These are phyloP conservation scores for Gephyroberyx darwinii DNA, from an alignment of 2,797 vertebrate species.

Conservation along the genomic window DNA sequence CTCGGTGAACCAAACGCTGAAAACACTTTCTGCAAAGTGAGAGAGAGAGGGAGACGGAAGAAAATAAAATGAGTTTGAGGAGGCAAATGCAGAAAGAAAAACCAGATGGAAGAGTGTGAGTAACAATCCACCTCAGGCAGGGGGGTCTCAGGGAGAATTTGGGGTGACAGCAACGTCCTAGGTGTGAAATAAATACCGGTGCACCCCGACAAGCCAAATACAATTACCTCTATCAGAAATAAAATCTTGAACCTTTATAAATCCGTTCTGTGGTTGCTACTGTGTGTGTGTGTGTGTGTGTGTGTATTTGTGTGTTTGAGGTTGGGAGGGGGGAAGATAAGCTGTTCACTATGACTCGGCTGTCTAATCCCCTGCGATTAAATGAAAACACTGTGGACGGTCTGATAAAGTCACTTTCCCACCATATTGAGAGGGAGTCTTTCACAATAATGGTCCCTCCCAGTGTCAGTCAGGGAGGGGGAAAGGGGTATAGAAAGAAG, in stretches of 20 bases:
- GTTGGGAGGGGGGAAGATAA: constrained; percentile 74
- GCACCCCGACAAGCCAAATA: constrained; percentile 85
- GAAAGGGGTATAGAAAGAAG: too few relatives aligned
- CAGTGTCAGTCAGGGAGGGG: too few relatives aligned
- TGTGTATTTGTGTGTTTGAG: not conserved
- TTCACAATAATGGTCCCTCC: too few relatives aligned
- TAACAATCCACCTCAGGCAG: constrained; percentile 12
- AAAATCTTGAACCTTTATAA: constrained; percentile 79
- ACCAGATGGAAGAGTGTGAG: not conserved
- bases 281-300: constrained; percentile 41
- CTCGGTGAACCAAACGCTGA: too few relatives aligned
- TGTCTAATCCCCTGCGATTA: constrained; percentile 82
- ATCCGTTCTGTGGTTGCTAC: constrained; percentile 69
- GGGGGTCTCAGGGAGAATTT: constrained; percentile 73
- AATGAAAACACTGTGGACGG: constrained; percentile 57
- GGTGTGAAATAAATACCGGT: constrained; percentile 51
- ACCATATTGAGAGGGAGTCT: too few relatives aligned
- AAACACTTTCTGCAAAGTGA: not conserved
- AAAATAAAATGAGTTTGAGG: not conserved
- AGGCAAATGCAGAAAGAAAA: not conserved
- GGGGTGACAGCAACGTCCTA: too few relatives aligned
- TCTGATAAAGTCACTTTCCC: too few relatives aligned
- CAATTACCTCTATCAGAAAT: constrained; percentile 86
- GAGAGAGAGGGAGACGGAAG: not conserved
- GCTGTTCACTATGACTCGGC: constrained; percentile 74